These are phyloP conservation scores for Nasonia longicornis DNA, from an alignment of 1,140 invertebrate species.

Conservation along the genomic window DNA sequence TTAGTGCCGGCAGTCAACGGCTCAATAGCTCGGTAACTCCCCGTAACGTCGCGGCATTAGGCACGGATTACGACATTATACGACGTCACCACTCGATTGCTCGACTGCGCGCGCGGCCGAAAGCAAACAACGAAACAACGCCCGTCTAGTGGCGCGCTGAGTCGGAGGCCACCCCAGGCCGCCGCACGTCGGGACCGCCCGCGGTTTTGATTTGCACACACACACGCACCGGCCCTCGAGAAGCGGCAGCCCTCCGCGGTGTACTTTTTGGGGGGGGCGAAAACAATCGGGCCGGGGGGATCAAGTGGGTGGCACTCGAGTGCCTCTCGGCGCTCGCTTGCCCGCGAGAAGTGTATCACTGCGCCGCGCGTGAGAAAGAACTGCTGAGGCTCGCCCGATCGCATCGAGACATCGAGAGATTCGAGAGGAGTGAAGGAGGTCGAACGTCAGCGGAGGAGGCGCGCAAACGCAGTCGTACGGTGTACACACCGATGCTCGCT, in stretches of 20 bases:
- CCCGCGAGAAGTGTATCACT: slow-evolving; percentile 11
- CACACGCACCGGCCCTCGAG: neutral
- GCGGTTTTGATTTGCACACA: slow-evolving; percentile 46
- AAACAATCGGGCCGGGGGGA: slow-evolving; percentile 37
- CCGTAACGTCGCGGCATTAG: slow-evolving; percentile 10
- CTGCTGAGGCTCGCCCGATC: neutral
- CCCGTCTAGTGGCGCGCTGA: neutral
- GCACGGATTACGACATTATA: slow-evolving; percentile 27
- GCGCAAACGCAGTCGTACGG: too few species aligned
- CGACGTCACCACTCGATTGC: too few species aligned
- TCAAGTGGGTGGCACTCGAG: slow-evolving; percentile 41
- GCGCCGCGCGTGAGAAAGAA: slow-evolving; percentile 43
- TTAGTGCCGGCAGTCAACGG: neutral
- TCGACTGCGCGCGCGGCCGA: neutral
- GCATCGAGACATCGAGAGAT: too few species aligned
- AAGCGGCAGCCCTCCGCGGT: neutral
- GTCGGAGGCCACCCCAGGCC: neutral
- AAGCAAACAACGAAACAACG: slow-evolving; percentile 21
- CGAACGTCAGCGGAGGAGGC: too few species aligned
- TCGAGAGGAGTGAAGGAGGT: neutral
- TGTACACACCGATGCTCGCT: too few species aligned
- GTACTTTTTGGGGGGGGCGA: neutral
- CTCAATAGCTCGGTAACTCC: neutral
- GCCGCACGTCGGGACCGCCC: slow-evolving; percentile 22
- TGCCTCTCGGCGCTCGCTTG: neutral